Conservation (phyloP, 2,797 vertebrate species). For the Gallinago solitaria region DNA sequence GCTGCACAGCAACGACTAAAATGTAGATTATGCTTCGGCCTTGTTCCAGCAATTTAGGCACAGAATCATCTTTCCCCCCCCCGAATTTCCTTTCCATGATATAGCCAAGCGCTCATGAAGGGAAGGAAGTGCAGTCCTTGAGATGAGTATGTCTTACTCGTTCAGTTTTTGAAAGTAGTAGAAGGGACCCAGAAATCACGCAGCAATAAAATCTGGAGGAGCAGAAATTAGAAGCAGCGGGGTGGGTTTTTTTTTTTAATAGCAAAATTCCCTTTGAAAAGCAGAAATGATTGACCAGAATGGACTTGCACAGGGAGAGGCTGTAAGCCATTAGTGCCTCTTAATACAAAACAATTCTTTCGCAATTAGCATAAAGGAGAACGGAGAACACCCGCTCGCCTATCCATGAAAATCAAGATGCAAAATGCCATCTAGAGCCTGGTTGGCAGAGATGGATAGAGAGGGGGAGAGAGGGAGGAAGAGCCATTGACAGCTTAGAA, state of each 20-base stretch:
- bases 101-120: background rate
- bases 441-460: background rate
- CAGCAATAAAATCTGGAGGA: background rate
- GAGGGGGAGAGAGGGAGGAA: background rate
- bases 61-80: background rate
- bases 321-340: background rate
- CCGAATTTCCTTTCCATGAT: background rate
- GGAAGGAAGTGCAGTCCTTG: background rate
- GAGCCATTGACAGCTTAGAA: background rate
- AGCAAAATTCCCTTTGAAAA: background rate
- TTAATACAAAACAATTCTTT: too few species aligned
- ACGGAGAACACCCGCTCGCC: background rate
- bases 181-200: background rate
- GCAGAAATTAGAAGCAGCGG: background rate
- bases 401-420: conserved; percentile 7
- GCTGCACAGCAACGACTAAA: background rate
- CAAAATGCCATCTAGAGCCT: background rate
- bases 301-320: background rate
- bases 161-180: background rate
- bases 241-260: background rate
- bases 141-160: background rate
- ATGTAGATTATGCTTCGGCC: background rate
- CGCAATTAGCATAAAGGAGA: too few species aligned
- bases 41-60: background rate
- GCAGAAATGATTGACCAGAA: background rate